Conservation (phyloP, 2,797 vertebrate species). For the Pyrrhura leucotis region DNA sequence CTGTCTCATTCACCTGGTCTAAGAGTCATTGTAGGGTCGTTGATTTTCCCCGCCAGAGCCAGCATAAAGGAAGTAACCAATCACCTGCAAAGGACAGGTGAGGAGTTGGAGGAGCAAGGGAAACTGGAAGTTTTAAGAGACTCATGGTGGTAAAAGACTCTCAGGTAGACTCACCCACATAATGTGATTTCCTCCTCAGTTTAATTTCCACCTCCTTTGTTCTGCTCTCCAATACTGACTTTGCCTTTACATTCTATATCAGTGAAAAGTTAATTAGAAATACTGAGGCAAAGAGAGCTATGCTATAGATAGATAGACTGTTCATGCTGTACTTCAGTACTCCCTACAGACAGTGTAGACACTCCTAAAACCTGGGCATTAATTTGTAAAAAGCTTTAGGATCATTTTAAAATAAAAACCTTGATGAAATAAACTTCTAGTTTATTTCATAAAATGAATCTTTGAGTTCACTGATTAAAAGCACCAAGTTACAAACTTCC, state of each 20-base stretch:
- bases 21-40: not conserved
- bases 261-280: not conserved
- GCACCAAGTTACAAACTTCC: not conserved
- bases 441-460: not conserved
- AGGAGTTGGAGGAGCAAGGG: not conserved
- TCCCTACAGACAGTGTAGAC: not conserved
- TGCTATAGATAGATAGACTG: not conserved
- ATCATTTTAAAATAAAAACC: not conserved
- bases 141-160: not conserved
- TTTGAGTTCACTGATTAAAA: not conserved
- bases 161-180: not conserved
- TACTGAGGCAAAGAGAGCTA: not conserved
- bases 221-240: not conserved
- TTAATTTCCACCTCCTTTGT: not conserved
- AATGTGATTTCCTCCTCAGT: not conserved
- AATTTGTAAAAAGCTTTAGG: not conserved
- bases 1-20: not conserved
- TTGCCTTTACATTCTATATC: not conserved
- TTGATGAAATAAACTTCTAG: not conserved
- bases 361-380: not conserved
- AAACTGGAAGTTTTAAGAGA: not conserved
- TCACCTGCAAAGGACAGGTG: not conserved
- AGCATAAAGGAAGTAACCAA: not conserved
- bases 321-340: not conserved
- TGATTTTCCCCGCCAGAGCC: not conserved